These are phyloP conservation scores for Onychostruthus taczanowskii DNA, from an alignment of 2,113 vertebrate genomes.

Conservation along the genomic window DNA sequence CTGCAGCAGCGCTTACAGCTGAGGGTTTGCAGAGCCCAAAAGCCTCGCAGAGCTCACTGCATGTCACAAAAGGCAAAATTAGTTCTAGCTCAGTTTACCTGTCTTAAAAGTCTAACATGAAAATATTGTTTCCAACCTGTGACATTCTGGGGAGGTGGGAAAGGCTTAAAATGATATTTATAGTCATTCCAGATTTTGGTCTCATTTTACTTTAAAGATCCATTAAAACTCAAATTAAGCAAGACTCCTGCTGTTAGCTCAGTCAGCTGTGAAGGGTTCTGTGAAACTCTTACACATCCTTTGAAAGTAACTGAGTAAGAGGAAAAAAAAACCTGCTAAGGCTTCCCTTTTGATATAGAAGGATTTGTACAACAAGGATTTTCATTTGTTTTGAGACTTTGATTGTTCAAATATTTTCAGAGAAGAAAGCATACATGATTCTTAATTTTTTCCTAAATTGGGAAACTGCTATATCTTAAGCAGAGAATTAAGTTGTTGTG, in stretches of 20 bases:
- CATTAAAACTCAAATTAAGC: slow-evolving; percentile 72
- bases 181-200: slow-evolving; percentile 29
- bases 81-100: slow-evolving; percentile 3
- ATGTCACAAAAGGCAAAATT: neutral
- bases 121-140: neutral
- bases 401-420: slow-evolving; percentile 60
- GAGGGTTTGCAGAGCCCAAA: rapidly evolving
- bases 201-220: slow-evolving; percentile 43
- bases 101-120: neutral
- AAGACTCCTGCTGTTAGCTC: slow-evolving; percentile 59
- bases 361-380: slow-evolving; percentile 56
- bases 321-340: neutral
- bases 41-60: neutral
- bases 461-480: slow-evolving; percentile 16
- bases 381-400: slow-evolving; percentile 61
- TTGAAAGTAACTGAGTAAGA: slow-evolving; percentile 61
- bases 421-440: slow-evolving; percentile 51
- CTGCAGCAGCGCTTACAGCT: neutral
- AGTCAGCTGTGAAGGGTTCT: slow-evolving; percentile 56
- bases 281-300: slow-evolving; percentile 44
- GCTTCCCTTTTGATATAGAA: slow-evolving; percentile 42
- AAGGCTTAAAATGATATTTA: neutral
- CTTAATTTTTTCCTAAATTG: slow-evolving; percentile 61
- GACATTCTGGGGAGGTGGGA: slow-evolving; percentile 1
- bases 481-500: slow-evolving; percentile 53